These are phyloP conservation scores for Holothuria glaberrima DNA, from an alignment of 35 echinoderm and acorn worm genomes.

Conservation along the genomic window DNA sequence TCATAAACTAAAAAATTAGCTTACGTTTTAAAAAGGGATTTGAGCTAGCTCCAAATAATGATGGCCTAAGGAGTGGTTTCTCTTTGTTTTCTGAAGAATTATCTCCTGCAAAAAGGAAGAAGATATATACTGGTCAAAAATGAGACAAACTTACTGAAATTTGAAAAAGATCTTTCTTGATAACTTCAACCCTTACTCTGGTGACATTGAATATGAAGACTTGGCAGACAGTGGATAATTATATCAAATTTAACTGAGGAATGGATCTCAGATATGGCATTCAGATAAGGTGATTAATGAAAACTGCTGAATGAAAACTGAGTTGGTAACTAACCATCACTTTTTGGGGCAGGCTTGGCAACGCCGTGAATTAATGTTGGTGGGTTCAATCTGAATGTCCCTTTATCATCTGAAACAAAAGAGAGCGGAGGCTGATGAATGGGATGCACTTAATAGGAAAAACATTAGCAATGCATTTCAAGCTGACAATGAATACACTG, in stretches of 20 bases:
- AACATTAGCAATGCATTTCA: neutral
- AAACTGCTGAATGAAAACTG: neutral
- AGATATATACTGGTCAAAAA: neutral
- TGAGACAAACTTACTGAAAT: neutral
- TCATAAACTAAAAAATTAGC: neutral
- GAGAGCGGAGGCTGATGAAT: neutral
- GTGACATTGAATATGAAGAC: too few relatives aligned
- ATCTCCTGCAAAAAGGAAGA: neutral
- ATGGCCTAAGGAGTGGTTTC: conserved; percentile 28
- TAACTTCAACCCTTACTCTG: too few relatives aligned
- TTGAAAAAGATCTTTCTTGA: too few relatives aligned
- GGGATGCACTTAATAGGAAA: neutral
- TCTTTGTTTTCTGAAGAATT: conserved; percentile 18
- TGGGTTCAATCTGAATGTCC: conserved; percentile 69
- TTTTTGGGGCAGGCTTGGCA: conserved; percentile 80
- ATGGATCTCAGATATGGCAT: too few relatives aligned
- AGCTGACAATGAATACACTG: neutral
- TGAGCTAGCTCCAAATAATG: conserved; percentile 26
- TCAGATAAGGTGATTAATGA: too few relatives aligned
- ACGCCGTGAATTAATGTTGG: conserved; percentile 76
- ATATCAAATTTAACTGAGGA: too few relatives aligned
- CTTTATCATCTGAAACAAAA: conserved; percentile 14
- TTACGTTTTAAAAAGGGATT: conserved; percentile 35
- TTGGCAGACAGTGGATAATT: too few relatives aligned
- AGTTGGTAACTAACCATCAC: neutral